Evolutionary conservation across 1,140 invertebrate species (phyloP), one percentile per base, ranked within the genome.

Genomic region (Drosophila pallidifrons): DNA sequence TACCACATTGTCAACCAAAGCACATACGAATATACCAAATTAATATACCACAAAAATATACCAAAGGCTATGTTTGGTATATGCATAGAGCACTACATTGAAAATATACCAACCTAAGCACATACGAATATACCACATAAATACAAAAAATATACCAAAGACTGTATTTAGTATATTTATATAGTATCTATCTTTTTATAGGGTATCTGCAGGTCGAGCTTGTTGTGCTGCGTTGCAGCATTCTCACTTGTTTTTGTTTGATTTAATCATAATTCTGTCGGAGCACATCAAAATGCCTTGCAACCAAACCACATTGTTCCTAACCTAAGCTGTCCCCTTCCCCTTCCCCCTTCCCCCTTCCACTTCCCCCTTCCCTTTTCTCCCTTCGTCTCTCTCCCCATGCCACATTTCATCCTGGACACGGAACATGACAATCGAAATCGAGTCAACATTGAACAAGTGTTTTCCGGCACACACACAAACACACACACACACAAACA

Each of bases 251-350:
- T 51, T 77, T 46, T 59, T 46, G 75, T 77, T 74, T 77, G 75
- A 77, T 74, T 77, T 77, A 77, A 77, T 77, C 64, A 77, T 64
- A 77, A 75, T 77, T 74, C 47, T 60, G 55, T 74, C 65, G 30
- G 30, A 38, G 67, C 67, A 69, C 35, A 47, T 61, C 58, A 64
- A 35, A 69, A 65, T 52, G 49, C 49, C 61, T 46, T 45, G 20
- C 43, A 60, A 61, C 28, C 28, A 46, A 51, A 20, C 16, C 59
- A 51, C 45, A 38, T 38, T 49, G 59, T 49, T 35, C 46, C 28
- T 13, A 49, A 35, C 51, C 51, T 32, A 30, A 30, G 13, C 45
- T 43, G 7, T 16, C 25, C 11, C 6, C 41, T 7, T 5, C 11
- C 25, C 25, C 10, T 28, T 11, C 11, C 28, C 11, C n/a, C 28